Evolutionary conservation across 1,140 invertebrate species (phyloP), one percentile per base, ranked within the genome.

Genomic region (Anadara kagoshimensis): DNA sequence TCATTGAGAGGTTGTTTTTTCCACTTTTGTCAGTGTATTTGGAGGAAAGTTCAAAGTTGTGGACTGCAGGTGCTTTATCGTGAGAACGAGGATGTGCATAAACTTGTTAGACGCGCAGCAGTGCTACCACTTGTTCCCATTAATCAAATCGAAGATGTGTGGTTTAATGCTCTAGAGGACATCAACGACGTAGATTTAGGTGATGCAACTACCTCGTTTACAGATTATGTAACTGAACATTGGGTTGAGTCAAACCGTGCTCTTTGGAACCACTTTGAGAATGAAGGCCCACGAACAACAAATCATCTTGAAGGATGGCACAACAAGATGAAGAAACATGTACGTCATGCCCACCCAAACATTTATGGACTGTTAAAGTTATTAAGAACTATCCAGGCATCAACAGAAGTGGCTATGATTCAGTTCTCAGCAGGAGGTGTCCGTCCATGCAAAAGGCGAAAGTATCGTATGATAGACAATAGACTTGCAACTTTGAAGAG

Each of bases 231-330:
- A 18, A 54, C 59, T 36, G 49, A 70, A 16, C 59, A 62, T 20
- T 70, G 58, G 68, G 49, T 63, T 20, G 59, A 70, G 44, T 45
- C 58, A 24, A 47, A 63, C 16, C 22, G n/a, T 16, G 29, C 45
- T 20, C 16, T 62, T 20, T 63, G 45, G 59, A 63, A 70, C 59
- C 47, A 70, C 45, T 62, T 20, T 47, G 36, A 11, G 3, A 62
- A 45, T 11, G 49, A 62, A 2, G 58, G 58, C 53, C 58, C 68
- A 29, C 58, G 68, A 1, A 66, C 24, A 20, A 45, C 41, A 47
- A 70, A 69, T 36, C 26, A 58, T n/a, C 12, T 69, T 20, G 68
- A 70, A 26, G 47, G 45, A 22, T 70, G 58, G 68, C 45, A 62
- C 49, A 29, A 44, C 24, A 54, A 70, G 22, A n/a, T 63, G 0